A percentile compares a stretch with the other conserved stretches of the same genome.
Evolutionary conservation across 2,888 invertebrate genomes (phyloP).

Genomic region (Entomobrya multifasciata): DNA sequence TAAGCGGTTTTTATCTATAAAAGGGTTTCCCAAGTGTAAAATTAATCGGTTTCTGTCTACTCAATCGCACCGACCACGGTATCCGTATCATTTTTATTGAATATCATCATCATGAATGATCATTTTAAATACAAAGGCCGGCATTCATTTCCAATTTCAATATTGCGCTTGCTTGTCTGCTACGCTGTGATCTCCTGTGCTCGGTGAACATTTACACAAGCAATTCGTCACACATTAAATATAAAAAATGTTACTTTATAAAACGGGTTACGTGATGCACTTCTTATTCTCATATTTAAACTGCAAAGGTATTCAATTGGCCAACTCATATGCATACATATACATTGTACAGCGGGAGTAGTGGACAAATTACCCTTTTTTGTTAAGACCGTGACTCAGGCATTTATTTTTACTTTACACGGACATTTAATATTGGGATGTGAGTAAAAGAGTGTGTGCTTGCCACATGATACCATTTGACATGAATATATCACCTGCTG

Average conservation of each 20-base stretch:
- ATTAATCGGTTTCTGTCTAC: conserved; percentile 52
- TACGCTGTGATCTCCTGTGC: neutral
- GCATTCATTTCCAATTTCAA: conserved; percentile 61
- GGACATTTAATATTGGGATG: conserved; percentile 20
- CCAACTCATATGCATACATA: neutral
- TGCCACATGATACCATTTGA: conserved; percentile 69
- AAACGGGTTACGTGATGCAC: conserved; percentile 58
- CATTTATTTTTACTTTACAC: conserved; percentile 57
- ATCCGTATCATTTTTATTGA: conserved; percentile 26
- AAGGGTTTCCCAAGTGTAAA: conserved; percentile 59
- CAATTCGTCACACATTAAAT: conserved; percentile 61
- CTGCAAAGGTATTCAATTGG: conserved; percentile 1
- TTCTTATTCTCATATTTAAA: conserved; percentile 25
- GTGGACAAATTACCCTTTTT: conserved; percentile 70
- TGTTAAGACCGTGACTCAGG: conserved; percentile 68
- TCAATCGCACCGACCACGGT: conserved; percentile 7
- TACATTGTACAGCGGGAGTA: neutral
- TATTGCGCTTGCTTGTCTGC: conserved; percentile 35
- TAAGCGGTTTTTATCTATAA: conserved; percentile 23
- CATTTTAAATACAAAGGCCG: conserved; percentile 20
- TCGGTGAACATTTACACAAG: conserved; percentile 63
- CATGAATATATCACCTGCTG: conserved; percentile 71
- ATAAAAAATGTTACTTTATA: conserved; percentile 13
- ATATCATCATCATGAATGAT: conserved; percentile 27
- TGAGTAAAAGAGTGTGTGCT: conserved; percentile 34